Evolutionary conservation across 1,140 invertebrate genomes (phyloP), one percentile per base, ranked within the genome.

Genomic region (Holotrichia oblita): DNA sequence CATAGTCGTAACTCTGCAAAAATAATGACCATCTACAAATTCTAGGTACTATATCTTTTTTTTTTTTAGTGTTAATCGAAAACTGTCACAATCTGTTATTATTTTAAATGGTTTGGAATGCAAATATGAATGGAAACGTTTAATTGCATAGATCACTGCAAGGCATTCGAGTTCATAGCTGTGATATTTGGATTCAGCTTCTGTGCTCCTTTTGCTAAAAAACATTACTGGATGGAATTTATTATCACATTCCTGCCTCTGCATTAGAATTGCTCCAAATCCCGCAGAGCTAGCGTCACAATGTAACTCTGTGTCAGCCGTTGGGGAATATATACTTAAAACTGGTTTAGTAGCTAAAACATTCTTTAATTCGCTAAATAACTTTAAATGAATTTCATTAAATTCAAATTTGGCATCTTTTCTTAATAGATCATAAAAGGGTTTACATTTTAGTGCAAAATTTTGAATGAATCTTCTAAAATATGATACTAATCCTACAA

Each of bases 151-250:
- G 6, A 89, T 82, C 12, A 90, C 86, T 3, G 89, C 88, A 24
- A 91, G 79, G n/a, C 84, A 85, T 83, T 90, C 88, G 61, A 88
- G 80, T 79, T 90, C 86, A 75, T 87, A 88, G 6, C 78, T 81
- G 77, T 83, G 81, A 79, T 83, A 84, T 55, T 80, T 83, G 10
- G 75, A 77, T 79, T 85, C 80, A 12, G 77, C 69, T 0, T 41
- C 72, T 0, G 81, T 79, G 0, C 85, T 87, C 0, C 82, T 55
- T 74, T 81, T 81, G 69, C 83, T 85, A 72, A 79, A 86, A 76
- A 86, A 86, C 17, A 48, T 80, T 9, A 86, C 79, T 40, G 79
- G 61, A 79, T 85, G 84, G 41, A 82, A 77, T 59, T 81, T 79
- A 24, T 20, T 40, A 34, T 81, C 79, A 6, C 17, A 86, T 61